Conservation (phyloP, 2,797 vertebrate genomes). For the Melanotaenia nigrans region DNA sequence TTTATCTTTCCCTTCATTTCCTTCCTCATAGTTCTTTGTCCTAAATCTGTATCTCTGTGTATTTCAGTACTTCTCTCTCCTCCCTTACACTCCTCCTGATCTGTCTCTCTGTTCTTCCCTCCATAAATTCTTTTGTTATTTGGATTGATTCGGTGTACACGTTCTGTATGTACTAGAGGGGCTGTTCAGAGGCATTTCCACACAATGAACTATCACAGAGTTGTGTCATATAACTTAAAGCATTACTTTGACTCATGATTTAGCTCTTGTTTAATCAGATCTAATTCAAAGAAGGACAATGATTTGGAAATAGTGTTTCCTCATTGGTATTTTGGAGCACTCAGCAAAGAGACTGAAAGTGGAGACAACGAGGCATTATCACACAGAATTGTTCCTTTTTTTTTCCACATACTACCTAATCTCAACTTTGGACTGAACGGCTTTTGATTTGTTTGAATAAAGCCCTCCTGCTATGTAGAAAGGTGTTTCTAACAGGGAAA, state of each 20-base stretch:
- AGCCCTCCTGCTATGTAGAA: constrained; percentile 1
- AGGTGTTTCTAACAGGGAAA: background rate
- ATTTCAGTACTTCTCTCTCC: constrained; percentile 18
- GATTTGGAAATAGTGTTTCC: background rate
- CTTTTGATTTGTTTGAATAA: constrained; percentile 19
- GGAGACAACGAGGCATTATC: background rate
- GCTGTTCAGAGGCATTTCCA: constrained; percentile 18
- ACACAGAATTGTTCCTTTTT: background rate
- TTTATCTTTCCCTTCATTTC: constrained; percentile 18
- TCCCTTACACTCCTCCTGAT: constrained; percentile 30
- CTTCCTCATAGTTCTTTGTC: constrained; percentile 9
- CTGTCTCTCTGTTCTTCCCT: constrained; percentile 29
- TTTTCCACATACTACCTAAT: constrained; percentile 2
- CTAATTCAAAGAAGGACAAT: constrained; percentile 1
- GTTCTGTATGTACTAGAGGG: constrained; percentile 22
- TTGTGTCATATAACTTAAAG: background rate
- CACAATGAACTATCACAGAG: constrained; percentile 12
- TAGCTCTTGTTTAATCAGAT: background rate
- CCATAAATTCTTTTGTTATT: constrained; percentile 54
- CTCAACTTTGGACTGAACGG: constrained; percentile 1
- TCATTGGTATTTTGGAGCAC: constrained; percentile 1
- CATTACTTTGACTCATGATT: background rate
- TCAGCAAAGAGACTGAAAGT: background rate
- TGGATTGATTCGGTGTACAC: constrained; percentile 34
- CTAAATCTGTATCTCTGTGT: constrained; percentile 35